Evolutionary conservation across 2,888 invertebrate genomes (phyloP), one percentile per base, ranked within the genome.

Genomic region (Anaspis maculata): DNA sequence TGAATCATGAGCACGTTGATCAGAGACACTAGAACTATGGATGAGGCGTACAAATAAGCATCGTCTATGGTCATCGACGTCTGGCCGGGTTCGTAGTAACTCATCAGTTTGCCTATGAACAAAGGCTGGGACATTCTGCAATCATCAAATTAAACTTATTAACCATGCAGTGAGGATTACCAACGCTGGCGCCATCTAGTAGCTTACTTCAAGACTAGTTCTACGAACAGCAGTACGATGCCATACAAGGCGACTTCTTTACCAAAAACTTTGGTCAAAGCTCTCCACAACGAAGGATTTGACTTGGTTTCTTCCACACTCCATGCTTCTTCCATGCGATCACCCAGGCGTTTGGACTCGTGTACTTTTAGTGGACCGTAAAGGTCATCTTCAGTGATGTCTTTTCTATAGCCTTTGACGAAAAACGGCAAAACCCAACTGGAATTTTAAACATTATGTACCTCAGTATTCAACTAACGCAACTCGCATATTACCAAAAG

Each of bases 31-130:
- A 19, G 9, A 19, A 19, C 19, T 19, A 19, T 19, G 5, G 5
- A 5, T 5, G 19, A 19, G 9, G 19, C 86, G 59, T 83, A 87
- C 30, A 82, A 61, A 59, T 84, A 87, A 0, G 90, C 88, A 15
- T 80, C 71, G 2, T 68, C 56, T 26, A 65, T 50, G 15, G 29
- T 47, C 29, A 44, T 53, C 32, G 38, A 54, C 43, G 56, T 68
- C 64, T 57, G 64, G 56, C 44, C 62, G 0, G 70, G 67, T 3
- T 69, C 67, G 64, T 76, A 81, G 61, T 70, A 79, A 30, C 71
- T 67, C 39, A 81, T 72, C 37, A 81, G 19, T 19, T 19, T 19
- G 5, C 19, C 19, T 6, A 19, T 19, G 19, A 48, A 30, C 13
- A 54, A 14, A 2, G 56, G 56, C 26, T 52, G 50, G 2, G 34